These are phyloP conservation scores for Cerastis leucographa DNA, from an alignment of 2,888 invertebrate genomes.

Conservation along the genomic window DNA sequence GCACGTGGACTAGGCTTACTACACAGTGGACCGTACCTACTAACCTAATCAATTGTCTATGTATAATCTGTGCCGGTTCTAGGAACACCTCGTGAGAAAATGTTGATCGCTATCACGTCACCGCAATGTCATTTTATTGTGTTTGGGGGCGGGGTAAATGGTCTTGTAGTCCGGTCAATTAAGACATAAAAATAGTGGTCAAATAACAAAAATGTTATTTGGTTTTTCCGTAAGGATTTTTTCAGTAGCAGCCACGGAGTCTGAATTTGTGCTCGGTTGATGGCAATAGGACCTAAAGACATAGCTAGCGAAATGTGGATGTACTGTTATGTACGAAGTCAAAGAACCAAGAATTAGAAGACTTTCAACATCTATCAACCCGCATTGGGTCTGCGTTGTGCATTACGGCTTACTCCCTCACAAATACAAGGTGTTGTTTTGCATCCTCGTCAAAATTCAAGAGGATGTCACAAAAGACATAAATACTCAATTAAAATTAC, in stretches of 20 bases:
- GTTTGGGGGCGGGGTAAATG: not conserved
- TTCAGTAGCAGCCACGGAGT: no score
- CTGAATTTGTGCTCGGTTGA: no score
- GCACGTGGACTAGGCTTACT: slow-evolving; percentile 45
- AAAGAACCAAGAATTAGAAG: not conserved
- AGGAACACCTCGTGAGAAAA: slow-evolving; percentile 59
- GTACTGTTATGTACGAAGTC: not conserved
- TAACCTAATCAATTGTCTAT: slow-evolving; percentile 60
- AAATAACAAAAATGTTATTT: no score
- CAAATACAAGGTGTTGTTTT: no score
- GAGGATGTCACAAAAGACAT: no score
- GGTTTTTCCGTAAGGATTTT: no score
- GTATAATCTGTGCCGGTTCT: slow-evolving; percentile 48
- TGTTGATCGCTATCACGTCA: slow-evolving; percentile 42
- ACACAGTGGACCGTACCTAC: slow-evolving; percentile 52
- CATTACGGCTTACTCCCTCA: not conserved
- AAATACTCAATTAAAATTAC: no score
- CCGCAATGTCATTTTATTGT: slow-evolving; percentile 22
- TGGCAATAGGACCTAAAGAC: no score
- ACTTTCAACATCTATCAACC: not conserved
- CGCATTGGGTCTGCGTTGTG: not conserved
- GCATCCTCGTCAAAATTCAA: no score
- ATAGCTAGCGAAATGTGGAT: no score
- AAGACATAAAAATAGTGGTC: no score
- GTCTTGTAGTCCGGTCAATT: no score